phyloP scores from a whole-genome alignment of 1,140 invertebrate genomes.

The Trissolcus basalis region DNA sequence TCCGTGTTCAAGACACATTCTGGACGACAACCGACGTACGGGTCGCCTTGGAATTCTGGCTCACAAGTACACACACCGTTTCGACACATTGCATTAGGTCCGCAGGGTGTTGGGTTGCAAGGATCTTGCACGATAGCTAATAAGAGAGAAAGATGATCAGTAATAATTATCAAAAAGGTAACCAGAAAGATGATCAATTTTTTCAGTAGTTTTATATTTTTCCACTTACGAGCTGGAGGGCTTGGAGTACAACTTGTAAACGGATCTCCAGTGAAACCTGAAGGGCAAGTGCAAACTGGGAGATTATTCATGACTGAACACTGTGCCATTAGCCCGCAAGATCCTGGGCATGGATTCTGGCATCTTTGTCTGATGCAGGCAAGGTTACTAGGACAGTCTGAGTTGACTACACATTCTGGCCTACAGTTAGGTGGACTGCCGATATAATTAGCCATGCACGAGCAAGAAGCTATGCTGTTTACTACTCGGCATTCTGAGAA shows the following conservation, averaged over 20 bases:
- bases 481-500: conserved; percentile 81
- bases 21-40: conserved; percentile 83
- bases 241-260: conserved; percentile 78
- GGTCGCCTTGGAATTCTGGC: conserved; percentile 83
- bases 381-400: conserved; percentile 79
- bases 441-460: conserved; percentile 76
- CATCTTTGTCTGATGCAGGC: conserved; percentile 83
- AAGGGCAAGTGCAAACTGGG: conserved; percentile 81
- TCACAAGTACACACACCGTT: conserved; percentile 80
- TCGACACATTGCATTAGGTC: conserved; percentile 77
- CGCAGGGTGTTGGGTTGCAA: conserved; percentile 73
- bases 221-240: conserved; percentile 73
- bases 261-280: conserved; percentile 83
- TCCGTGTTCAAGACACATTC: conserved; percentile 84
- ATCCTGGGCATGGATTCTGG: conserved; percentile 82
- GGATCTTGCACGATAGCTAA: conserved; percentile 57
- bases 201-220: neutral
- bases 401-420: conserved; percentile 82
- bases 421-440: conserved; percentile 84
- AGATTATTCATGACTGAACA: conserved; percentile 81
- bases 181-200: neutral
- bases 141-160: neutral
- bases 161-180: too few species aligned
- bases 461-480: conserved; percentile 80
- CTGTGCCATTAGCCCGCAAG: conserved; percentile 81